phyloP scores from a whole-genome alignment of 2,797 vertebrate genomes.

The Sebastes cheni region DNA sequence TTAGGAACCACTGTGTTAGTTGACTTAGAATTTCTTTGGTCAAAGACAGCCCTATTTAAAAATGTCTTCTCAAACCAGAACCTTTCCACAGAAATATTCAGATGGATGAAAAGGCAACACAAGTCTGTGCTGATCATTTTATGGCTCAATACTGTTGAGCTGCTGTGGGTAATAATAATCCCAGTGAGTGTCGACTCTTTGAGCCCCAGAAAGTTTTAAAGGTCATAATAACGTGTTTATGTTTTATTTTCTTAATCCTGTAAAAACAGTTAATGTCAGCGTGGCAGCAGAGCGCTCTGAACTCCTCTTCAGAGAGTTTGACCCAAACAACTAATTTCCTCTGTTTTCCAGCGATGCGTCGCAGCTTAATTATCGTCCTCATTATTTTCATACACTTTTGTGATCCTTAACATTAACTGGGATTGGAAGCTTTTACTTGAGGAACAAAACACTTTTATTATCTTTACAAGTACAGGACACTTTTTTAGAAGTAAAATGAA shows the following conservation, averaged over 20 bases:
- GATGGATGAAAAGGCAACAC: background rate
- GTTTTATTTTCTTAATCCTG: background rate
- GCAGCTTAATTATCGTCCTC: background rate
- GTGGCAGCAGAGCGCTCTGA: background rate
- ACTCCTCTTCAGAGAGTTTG: background rate
- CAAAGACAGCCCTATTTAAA: too few relatives aligned
- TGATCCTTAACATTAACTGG: background rate
- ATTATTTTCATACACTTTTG: background rate
- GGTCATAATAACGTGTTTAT: constrained; percentile 10
- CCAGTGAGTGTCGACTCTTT: background rate
- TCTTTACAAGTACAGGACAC: background rate
- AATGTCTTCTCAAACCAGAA: background rate
- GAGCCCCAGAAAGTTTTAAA: background rate
- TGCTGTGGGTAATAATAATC: background rate
- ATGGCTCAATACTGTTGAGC: background rate
- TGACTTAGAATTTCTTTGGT: too few relatives aligned
- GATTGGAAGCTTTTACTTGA: background rate
- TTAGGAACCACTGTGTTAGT: too few relatives aligned
- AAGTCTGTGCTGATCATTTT: background rate
- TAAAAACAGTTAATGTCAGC: background rate
- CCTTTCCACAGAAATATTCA: background rate
- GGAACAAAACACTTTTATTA: background rate
- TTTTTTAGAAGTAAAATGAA: too few relatives aligned
- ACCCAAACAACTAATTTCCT: constrained; percentile 6
- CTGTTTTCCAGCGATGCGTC: background rate